Conservation (phyloP, 2,797 vertebrate genomes). For the Ceryle rudis region DNA sequence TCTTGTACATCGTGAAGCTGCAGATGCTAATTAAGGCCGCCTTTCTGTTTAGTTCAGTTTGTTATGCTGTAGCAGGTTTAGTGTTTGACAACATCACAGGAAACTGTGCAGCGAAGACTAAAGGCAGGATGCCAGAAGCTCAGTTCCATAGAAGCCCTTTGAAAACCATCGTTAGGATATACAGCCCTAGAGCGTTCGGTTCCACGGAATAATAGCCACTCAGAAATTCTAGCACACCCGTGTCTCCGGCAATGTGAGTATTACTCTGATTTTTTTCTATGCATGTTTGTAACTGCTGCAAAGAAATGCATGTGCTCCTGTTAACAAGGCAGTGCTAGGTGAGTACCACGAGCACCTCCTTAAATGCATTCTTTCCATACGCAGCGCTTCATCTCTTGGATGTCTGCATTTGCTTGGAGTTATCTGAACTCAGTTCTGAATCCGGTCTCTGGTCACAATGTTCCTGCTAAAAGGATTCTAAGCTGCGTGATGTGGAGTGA, state of each 20-base stretch:
- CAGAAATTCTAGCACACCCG: neutral
- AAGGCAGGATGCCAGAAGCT: slow-evolving; percentile 20
- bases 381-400: neutral
- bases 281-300: neutral
- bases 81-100: slow-evolving; percentile 61
- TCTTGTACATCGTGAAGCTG: neutral
- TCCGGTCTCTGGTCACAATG: neutral
- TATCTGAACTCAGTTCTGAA: neutral
- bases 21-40: slow-evolving; percentile 17
- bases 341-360: neutral
- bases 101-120: neutral
- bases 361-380: neutral
- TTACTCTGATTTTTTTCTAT: neutral
- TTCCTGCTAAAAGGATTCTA: neutral
- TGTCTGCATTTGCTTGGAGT: neutral
- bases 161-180: neutral
- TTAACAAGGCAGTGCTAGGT: neutral
- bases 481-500: neutral
- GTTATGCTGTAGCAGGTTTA: slow-evolving; percentile 33
- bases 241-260: neutral
- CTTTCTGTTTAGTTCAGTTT: neutral
- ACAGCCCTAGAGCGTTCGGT: neutral
- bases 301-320: neutral
- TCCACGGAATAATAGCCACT: neutral
- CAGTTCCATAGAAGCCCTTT: neutral